Conservation (phyloP, 2,113 vertebrate genomes). For the Nerophis lumbriciformis region DNA sequence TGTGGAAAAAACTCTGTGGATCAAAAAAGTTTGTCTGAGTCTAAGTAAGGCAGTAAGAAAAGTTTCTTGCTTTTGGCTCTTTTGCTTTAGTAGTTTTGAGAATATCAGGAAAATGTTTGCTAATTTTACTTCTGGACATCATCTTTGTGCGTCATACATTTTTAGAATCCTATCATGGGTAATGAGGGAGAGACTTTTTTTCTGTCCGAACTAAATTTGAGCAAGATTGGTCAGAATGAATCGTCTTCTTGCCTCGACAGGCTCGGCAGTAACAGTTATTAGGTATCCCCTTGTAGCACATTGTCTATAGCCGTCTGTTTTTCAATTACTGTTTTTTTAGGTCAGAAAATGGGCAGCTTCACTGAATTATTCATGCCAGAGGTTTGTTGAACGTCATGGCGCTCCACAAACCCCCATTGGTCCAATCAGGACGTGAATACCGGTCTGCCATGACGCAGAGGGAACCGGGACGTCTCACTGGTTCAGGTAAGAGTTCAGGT, state of each 20-base stretch:
- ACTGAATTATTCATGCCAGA: slow-evolving; percentile 11
- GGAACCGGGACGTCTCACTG: slow-evolving; percentile 3
- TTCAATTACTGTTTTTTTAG: slow-evolving; percentile 24
- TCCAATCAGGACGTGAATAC: slow-evolving; percentile 10
- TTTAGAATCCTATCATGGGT: too few species aligned
- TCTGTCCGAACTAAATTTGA: too few species aligned
- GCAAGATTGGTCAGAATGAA: too few species aligned
- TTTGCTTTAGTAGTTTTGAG: too few species aligned
- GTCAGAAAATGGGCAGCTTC: slow-evolving; percentile 30
- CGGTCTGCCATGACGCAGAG: slow-evolving; percentile 37
- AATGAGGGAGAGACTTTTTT: too few species aligned
- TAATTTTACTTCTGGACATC: too few species aligned
- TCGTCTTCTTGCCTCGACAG: not conserved
- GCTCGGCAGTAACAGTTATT: not conserved
- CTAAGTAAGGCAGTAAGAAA: too few species aligned
- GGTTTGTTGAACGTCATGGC: slow-evolving; percentile 23
- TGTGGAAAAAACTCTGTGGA: too few species aligned
- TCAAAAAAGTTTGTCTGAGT: too few species aligned
- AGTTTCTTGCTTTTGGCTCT: too few species aligned
- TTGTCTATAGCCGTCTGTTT: not conserved
- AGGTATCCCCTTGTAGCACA: not conserved
- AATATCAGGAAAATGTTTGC: too few species aligned
- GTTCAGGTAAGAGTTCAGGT: slow-evolving; percentile 28
- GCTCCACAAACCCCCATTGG: slow-evolving; percentile 32
- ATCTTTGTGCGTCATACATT: too few species aligned